Evolutionary conservation across 2,888 invertebrate genomes (phyloP).

Genomic region (Xestia c-nigrum): DNA sequence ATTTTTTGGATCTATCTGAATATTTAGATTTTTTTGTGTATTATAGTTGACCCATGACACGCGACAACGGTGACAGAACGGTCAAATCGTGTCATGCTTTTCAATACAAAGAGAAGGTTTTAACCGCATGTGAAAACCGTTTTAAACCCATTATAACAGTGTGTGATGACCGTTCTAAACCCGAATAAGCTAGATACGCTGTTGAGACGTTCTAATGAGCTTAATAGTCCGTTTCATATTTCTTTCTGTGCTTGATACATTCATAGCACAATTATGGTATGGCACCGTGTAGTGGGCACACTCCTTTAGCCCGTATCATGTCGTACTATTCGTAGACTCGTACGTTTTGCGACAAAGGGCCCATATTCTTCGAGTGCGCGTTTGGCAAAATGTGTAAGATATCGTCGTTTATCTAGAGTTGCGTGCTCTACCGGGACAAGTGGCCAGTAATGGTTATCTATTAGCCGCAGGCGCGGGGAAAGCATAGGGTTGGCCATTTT

Average conservation of each 20-base stretch:
- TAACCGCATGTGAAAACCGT: too few relatives aligned
- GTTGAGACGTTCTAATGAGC: background rate
- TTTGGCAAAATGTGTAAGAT: constrained; percentile 61
- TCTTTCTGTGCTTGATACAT: background rate
- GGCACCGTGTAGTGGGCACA: background rate
- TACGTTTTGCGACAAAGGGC: constrained; percentile 17
- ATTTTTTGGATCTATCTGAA: too few relatives aligned
- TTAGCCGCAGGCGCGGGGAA: constrained; percentile 79
- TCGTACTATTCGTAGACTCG: background rate
- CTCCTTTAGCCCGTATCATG: constrained; percentile 1
- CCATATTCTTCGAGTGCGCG: constrained; percentile 26
- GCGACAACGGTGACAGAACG: too few relatives aligned
- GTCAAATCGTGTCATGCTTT: too few relatives aligned
- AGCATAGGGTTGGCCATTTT: constrained; percentile 71
- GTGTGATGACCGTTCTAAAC: too few relatives aligned
- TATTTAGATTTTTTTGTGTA: too few relatives aligned
- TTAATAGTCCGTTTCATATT: background rate
- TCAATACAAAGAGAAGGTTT: too few relatives aligned
- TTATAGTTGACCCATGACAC: too few relatives aligned
- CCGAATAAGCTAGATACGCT: too few relatives aligned
- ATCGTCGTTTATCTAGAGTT: constrained; percentile 66
- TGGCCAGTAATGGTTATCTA: constrained; percentile 87
- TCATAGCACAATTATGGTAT: background rate
- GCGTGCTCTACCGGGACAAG: constrained; percentile 80
- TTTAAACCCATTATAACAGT: too few relatives aligned